phyloP scores from a whole-genome alignment of 1,140 invertebrate genomes.

The Drosophila pseudoobscura region DNA sequence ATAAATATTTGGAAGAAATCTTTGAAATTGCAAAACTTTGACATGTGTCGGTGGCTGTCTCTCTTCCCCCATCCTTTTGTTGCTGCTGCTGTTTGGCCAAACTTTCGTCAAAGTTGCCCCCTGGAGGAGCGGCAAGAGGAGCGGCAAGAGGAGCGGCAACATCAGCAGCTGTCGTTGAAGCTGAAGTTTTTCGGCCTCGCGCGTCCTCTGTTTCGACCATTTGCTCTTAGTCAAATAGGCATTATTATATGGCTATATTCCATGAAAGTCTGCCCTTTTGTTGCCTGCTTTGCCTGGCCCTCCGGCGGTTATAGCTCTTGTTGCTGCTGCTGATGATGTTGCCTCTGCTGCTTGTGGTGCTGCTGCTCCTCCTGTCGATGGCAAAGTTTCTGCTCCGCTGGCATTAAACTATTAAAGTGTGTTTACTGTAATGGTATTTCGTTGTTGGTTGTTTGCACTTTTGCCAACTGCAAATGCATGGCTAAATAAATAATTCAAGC shows the following conservation, averaged over 20 bases:
- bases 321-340: too few relatives aligned
- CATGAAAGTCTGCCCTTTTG: neutral
- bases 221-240: conserved; percentile 44
- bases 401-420: conserved; percentile 74
- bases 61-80: conserved; percentile 9
- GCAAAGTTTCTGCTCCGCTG: conserved; percentile 21
- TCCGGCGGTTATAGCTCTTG: too few relatives aligned
- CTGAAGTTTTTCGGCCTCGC: conserved; percentile 48
- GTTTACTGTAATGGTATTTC: conserved; percentile 48
- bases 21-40: conserved; percentile 74
- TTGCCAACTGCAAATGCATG: conserved; percentile 43
- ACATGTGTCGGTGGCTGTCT: conserved; percentile 60
- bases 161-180: conserved; percentile 38
- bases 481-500: conserved; percentile 51
- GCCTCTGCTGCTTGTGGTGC: too few relatives aligned
- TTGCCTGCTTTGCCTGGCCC: too few relatives aligned
- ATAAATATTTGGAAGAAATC: conserved; percentile 21
- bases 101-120: conserved; percentile 63
- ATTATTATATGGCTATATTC: conserved; percentile 47
- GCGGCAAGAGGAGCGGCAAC: neutral
- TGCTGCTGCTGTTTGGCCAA: conserved; percentile 31
- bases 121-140: conserved; percentile 34
- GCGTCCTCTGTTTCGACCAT: conserved; percentile 2
- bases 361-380: conserved; percentile 1
- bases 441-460: conserved; percentile 29